Evolutionary conservation across 2,888 invertebrate species (phyloP).

Genomic region (Andrena praecox): DNA sequence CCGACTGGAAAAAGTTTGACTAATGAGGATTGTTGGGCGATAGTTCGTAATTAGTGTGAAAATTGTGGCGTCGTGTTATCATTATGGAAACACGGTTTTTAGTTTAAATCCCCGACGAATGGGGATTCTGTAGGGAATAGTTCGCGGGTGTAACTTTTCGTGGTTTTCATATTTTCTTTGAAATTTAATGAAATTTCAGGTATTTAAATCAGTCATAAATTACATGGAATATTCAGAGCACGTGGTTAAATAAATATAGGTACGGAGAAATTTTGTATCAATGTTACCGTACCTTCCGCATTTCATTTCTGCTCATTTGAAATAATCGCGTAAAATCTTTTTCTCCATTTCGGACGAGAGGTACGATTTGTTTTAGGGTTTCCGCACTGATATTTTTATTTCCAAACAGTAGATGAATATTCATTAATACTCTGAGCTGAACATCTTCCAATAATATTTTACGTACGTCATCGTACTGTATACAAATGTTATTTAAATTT

Average conservation of each 20-base stretch:
- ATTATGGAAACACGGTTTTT: neutral
- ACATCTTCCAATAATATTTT: no score
- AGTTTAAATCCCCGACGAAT: neutral
- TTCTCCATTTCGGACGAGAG: neutral
- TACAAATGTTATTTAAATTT: no score
- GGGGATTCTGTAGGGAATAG: neutral
- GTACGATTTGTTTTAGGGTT: neutral
- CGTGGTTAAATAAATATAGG: no score
- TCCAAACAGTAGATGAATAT: neutral
- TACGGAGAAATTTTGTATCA: no score
- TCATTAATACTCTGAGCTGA: no score
- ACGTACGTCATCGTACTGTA: no score
- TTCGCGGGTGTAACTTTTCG: neutral
- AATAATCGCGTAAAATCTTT: neutral
- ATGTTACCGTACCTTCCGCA: no score
- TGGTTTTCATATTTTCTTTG: neutral
- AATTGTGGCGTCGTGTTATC: neutral
- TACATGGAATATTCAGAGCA: neutral
- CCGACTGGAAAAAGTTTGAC: neutral
- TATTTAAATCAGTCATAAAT: neutral
- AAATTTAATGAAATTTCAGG: neutral
- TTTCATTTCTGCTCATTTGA: neutral
- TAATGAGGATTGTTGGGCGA: conserved; percentile 6
- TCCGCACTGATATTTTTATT: neutral
- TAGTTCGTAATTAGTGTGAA: neutral